phyloP scores from a whole-genome alignment of 2,113 vertebrate genomes.

The Jacana jacana region DNA sequence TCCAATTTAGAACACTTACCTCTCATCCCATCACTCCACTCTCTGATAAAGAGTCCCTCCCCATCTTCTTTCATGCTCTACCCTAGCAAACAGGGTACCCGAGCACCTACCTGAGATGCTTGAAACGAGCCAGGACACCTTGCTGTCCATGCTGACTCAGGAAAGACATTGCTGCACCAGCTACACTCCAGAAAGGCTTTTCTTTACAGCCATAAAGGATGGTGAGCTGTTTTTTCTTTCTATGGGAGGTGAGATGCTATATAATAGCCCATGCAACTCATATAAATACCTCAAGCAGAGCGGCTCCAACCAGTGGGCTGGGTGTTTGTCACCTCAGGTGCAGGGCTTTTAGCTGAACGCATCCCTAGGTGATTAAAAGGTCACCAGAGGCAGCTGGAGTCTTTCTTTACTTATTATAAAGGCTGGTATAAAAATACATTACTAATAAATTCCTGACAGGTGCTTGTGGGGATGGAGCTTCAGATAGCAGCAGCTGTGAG shows the following conservation, averaged over 20 bases:
- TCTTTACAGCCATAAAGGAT: not conserved
- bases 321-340: not conserved
- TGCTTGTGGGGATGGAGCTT: not conserved
- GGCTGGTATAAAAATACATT: not conserved
- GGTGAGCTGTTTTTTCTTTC: not conserved
- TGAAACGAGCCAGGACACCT: not conserved
- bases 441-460: conserved; percentile 15
- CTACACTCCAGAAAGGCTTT: not conserved
- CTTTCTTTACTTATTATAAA: conserved; percentile 8
- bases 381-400: conserved; percentile 13
- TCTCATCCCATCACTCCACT: too few relatives aligned
- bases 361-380: conserved; percentile 32
- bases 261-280: not conserved
- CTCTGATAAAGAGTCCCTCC: not conserved
- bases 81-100: accelerated
- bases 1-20: not conserved
- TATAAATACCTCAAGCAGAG: not conserved
- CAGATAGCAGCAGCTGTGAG: not conserved
- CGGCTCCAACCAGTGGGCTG: not conserved
- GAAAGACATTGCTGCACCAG: not conserved
- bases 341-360: not conserved
- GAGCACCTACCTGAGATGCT: not conserved
- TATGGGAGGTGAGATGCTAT: not conserved
- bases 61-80: accelerated
- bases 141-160: not conserved